Conservation (phyloP, 1,140 invertebrate genomes). For the Dreissena rostriformis region DNA sequence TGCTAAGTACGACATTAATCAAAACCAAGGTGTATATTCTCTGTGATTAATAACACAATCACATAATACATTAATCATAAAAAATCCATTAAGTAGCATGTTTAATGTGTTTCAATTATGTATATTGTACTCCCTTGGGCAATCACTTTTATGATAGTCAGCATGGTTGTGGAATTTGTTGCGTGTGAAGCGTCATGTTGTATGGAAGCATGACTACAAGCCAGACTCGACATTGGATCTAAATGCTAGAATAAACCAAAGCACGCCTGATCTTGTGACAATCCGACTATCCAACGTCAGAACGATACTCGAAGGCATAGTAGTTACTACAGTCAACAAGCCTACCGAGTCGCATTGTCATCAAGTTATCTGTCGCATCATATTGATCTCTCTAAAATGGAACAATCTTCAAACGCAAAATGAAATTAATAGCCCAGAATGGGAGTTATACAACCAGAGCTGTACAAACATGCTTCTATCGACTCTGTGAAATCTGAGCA, state of each 20-base stretch:
- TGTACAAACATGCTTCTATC: conserved; percentile 89
- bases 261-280: conserved; percentile 71
- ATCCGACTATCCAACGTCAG: neutral
- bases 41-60: too few species aligned
- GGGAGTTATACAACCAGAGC: conserved; percentile 86
- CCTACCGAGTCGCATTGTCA: conserved; percentile 90
- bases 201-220: conserved; percentile 44
- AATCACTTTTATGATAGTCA: conserved; percentile 21
- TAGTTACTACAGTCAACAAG: conserved; percentile 88
- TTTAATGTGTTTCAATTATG: conserved; percentile 36
- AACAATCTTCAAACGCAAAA: conserved; percentile 85
- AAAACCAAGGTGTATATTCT: too few species aligned
- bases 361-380: conserved; percentile 90
- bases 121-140: conserved; percentile 12
- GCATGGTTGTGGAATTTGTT: conserved; percentile 22
- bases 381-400: conserved; percentile 87
- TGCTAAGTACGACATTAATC: too few species aligned
- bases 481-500: conserved; percentile 87
- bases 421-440: conserved; percentile 76
- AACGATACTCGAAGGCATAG: conserved; percentile 29
- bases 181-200: conserved; percentile 19
- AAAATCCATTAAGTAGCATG: too few species aligned
- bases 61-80: too few species aligned
- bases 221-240: conserved; percentile 55
- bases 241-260: conserved; percentile 67